A percentile compares a stretch with the other conserved stretches of the same genome.
Conservation (phyloP, 1,140 invertebrate species). For the Drosophila sp. region DNA sequence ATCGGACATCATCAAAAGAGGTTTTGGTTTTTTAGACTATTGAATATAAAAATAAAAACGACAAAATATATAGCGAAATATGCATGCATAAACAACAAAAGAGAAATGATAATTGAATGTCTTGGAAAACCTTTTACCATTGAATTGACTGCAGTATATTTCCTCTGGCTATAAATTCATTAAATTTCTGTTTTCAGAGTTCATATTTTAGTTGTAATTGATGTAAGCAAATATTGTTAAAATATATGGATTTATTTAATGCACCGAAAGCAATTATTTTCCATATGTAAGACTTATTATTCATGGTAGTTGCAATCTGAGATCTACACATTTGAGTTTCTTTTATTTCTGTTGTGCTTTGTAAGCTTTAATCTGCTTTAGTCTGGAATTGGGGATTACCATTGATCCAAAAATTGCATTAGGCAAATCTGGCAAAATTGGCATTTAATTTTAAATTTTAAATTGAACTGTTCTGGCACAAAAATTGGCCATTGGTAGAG, state of each 20-base stretch:
- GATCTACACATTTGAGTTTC: no score
- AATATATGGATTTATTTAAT: no score
- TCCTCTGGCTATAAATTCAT: neutral
- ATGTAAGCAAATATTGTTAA: no score
- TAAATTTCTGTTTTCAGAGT: no score
- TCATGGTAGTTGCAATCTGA: no score
- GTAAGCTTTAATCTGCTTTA: conserved; percentile 5
- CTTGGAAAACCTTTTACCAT: no score
- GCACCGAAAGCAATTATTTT: no score
- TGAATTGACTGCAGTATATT: no score
- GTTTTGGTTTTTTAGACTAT: conserved; percentile 12
- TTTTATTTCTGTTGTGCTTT: neutral
- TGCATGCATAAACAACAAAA: neutral
- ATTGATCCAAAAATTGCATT: neutral
- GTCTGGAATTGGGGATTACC: neutral
- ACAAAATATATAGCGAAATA: neutral
- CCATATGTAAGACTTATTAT: no score
- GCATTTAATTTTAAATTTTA: conserved; percentile 45
- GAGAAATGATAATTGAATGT: neutral
- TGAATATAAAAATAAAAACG: neutral
- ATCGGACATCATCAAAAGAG: conserved; percentile 12
- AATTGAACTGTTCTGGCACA: conserved; percentile 29
- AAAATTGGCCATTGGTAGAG: conserved; percentile 37
- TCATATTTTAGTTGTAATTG: no score
- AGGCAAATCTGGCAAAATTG: conserved; percentile 30